These are phyloP conservation scores for Melanostoma mellinum DNA, from an alignment of 2,888 invertebrate species.

Conservation along the genomic window DNA sequence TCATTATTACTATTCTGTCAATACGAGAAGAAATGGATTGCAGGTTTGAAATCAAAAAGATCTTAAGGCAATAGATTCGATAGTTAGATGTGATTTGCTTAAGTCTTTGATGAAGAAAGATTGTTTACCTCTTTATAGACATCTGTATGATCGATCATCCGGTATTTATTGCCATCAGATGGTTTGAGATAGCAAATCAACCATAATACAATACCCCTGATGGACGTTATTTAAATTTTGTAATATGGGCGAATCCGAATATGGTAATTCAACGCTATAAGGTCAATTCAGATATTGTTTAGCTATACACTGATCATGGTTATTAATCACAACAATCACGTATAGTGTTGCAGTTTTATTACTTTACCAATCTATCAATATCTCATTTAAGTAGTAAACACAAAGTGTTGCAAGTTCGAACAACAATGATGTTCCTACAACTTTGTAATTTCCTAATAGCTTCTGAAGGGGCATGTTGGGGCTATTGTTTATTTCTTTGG, in stretches of 20 bases:
- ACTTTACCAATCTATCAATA: background rate
- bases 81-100: too few species aligned
- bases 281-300: background rate
- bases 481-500: background rate
- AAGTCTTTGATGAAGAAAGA: too few species aligned
- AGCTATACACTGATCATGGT: too few species aligned
- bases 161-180: background rate
- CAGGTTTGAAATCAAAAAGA: background rate
- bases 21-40: background rate
- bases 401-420: background rate
- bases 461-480: background rate
- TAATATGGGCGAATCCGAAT: too few species aligned
- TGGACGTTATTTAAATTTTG: background rate
- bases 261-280: background rate
- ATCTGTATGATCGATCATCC: too few species aligned
- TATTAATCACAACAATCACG: conserved; percentile 10
- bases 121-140: too few species aligned
- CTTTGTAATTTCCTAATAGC: too few species aligned
- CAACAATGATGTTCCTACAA: background rate
- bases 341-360: background rate
- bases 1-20: too few species aligned
- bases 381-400: background rate
- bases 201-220: background rate
- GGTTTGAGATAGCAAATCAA: conserved; percentile 13
- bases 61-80: too few species aligned